phyloP scores from a whole-genome alignment of 2,888 invertebrate genomes.

The Pristionchus exspectatus region DNA sequence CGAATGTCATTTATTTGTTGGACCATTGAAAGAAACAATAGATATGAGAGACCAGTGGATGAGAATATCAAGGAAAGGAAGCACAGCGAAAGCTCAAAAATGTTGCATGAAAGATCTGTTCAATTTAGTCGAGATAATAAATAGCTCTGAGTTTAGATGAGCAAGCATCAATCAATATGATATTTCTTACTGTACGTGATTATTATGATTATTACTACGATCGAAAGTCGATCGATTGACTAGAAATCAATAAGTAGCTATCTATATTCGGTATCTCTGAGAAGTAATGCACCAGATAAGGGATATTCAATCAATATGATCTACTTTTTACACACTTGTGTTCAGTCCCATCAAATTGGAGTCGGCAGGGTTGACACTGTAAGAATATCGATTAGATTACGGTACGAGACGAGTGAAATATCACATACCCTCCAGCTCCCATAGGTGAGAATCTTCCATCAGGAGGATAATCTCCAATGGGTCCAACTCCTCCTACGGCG shows the following conservation, averaged over 20 bases:
- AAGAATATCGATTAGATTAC: background rate
- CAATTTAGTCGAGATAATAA: background rate
- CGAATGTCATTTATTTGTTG: conserved; percentile 22
- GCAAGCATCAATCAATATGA: conserved; percentile 44
- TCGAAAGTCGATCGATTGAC: conserved; percentile 15
- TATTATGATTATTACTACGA: conserved; percentile 27
- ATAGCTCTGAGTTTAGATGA: conserved; percentile 29
- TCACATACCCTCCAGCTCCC: conserved; percentile 21
- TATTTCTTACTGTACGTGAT: conserved; percentile 38
- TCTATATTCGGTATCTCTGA: conserved; percentile 41
- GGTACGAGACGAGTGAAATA: background rate
- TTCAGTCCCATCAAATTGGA: conserved; percentile 40
- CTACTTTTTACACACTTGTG: conserved; percentile 51
- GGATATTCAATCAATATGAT: conserved; percentile 31
- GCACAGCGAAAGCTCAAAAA: background rate
- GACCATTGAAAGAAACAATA: background rate
- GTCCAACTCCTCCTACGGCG: background rate
- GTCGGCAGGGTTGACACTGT: background rate
- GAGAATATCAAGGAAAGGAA: background rate
- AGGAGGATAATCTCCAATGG: conserved; percentile 39
- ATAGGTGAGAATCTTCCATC: conserved; percentile 52
- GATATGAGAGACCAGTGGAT: conserved; percentile 46
- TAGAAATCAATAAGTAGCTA: conserved; percentile 38
- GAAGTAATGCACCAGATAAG: conserved; percentile 41
- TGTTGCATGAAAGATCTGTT: background rate